Evolutionary conservation across 2,888 invertebrate genomes (phyloP).

Genomic region (Reticulitermes lucifugus): DNA sequence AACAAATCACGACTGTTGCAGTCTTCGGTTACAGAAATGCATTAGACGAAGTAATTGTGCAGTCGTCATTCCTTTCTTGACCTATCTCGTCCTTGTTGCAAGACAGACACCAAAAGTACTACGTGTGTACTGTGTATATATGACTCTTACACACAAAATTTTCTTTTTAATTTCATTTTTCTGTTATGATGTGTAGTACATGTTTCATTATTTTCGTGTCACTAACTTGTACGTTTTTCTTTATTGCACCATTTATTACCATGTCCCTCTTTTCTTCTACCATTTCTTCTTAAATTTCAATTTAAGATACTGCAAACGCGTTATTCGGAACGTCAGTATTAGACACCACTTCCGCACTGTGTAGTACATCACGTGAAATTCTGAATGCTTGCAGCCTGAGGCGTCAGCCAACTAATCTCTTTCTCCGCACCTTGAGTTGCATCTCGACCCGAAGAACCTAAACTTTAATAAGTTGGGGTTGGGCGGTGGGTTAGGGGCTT

Average conservation of each 20-base stretch:
- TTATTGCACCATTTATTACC: neutral
- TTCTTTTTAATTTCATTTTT: no score
- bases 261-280: neutral
- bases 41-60: no score
- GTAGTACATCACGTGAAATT: no score
- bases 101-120: no score
- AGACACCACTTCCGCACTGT: neutral
- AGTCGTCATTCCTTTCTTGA: no score
- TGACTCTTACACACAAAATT: no score
- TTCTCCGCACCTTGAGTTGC: conserved; percentile 14
- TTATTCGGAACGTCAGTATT: neutral
- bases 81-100: no score
- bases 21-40: no score
- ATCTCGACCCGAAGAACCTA: neutral
- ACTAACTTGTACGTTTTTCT: neutral
- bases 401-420: conserved; percentile 5
- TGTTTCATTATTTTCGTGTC: neutral
- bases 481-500: neutral
- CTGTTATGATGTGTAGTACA: neutral
- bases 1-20: no score
- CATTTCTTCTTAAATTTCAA: neutral
- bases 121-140: no score
- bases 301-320: neutral
- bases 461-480: conserved; percentile 28
- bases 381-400: neutral